These are phyloP conservation scores for Frankliniella fusca DNA, from an alignment of 2,888 invertebrate species.

Conservation along the genomic window DNA sequence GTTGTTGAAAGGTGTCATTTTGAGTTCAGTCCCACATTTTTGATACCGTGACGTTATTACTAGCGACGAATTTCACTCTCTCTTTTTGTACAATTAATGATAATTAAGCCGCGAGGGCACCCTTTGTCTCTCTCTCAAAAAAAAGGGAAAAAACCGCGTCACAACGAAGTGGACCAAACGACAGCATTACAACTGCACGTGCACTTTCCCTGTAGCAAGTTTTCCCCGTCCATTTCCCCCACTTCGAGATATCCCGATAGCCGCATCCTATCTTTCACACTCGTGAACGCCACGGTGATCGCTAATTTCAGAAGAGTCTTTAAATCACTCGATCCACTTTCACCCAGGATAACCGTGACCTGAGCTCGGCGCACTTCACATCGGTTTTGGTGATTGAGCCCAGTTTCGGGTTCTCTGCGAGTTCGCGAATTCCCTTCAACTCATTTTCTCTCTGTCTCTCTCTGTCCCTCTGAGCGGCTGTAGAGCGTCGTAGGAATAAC, in stretches of 20 bases:
- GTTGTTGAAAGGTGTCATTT: conserved; percentile 5
- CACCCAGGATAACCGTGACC: background rate
- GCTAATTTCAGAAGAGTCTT: too few species aligned
- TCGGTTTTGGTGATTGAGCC: background rate
- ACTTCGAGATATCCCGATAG: too few species aligned
- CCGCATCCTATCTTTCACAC: too few species aligned
- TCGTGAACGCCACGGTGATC: too few species aligned
- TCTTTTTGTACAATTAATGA: background rate
- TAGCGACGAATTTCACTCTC: background rate
- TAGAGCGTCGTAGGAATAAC: background rate
- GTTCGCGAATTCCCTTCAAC: background rate
- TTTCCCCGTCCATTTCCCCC: too few species aligned
- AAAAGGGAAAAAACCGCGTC: too few species aligned
- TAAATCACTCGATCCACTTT: background rate
- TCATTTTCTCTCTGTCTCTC: background rate
- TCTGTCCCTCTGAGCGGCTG: background rate
- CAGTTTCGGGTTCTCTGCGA: background rate
- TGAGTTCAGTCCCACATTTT: too few species aligned
- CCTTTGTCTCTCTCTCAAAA: too few species aligned
- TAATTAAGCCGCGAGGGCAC: background rate
- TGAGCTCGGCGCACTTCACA: background rate
- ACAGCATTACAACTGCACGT: too few species aligned
- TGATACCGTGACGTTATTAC: background rate
- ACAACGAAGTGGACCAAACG: too few species aligned
- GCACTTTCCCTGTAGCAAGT: too few species aligned